phyloP scores from a whole-genome alignment of 2,113 vertebrate genomes.

The Rhadina sibilatrix region DNA sequence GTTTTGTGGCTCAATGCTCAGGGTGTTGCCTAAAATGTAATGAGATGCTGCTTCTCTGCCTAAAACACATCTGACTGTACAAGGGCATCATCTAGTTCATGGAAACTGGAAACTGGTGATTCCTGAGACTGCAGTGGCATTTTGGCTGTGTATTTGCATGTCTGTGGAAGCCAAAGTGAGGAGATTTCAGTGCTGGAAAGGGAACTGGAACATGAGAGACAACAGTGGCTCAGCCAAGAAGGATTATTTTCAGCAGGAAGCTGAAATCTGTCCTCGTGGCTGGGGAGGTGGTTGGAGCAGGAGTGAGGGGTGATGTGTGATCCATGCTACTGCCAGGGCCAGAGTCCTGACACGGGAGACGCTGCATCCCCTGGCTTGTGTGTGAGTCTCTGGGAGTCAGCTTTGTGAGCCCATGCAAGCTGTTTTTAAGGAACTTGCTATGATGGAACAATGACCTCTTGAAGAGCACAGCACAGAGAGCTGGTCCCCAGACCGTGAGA shows the following conservation, averaged over 20 bases:
- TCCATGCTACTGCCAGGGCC: neutral
- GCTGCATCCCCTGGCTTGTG: neutral
- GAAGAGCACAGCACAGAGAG: slow-evolving; percentile 16
- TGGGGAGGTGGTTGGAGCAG: neutral
- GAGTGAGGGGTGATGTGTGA: neutral
- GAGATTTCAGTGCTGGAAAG: slow-evolving; percentile 18
- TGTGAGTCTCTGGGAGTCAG: neutral
- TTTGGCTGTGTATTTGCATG: slow-evolving; percentile 27
- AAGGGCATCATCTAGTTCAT: neutral
- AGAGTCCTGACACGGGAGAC: neutral
- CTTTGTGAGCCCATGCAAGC: slow-evolving; percentile 27
- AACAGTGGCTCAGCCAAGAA: neutral
- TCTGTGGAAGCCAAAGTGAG: slow-evolving; percentile 26
- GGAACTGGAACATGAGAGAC: neutral
- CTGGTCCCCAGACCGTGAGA: neutral
- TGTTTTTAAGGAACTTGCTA: neutral
- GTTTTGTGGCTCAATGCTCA: slow-evolving; percentile 9
- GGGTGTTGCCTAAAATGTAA: neutral
- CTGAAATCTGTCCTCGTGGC: neutral
- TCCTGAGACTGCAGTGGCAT: slow-evolving; percentile 66
- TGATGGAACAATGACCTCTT: neutral
- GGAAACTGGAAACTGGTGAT: slow-evolving; percentile 33
- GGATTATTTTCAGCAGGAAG: slow-evolving; percentile 4
- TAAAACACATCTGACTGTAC: neutral
- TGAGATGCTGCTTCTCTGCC: slow-evolving; percentile 33